Conservation (phyloP, 2,797 vertebrate species). For the Leucoraja ocellata region DNA sequence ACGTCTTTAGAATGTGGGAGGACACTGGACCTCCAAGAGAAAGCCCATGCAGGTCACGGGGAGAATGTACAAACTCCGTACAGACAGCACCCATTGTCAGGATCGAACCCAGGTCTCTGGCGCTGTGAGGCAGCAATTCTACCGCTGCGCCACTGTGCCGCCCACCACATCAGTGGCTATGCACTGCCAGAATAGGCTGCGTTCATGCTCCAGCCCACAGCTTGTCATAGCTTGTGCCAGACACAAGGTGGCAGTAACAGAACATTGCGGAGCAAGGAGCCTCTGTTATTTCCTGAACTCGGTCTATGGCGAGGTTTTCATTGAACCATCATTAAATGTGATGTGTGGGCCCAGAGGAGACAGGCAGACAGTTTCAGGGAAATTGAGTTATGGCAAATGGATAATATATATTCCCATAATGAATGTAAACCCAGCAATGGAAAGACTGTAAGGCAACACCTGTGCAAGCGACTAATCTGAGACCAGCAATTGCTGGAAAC, state of each 20-base stretch:
- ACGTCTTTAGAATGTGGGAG: too few relatives aligned
- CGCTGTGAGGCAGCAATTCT: too few relatives aligned
- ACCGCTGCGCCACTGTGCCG: too few relatives aligned
- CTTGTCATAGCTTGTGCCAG: background rate
- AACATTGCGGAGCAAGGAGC: background rate
- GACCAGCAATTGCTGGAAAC: background rate
- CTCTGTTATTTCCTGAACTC: background rate
- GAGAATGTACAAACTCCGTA: too few relatives aligned
- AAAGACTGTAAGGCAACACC: background rate
- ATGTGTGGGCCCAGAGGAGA: conserved; percentile 17
- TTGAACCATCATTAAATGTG: conserved; percentile 20
- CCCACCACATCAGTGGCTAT: background rate
- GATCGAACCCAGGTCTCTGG: too few relatives aligned
- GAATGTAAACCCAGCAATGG: conserved; percentile 8
- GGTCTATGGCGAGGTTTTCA: background rate
- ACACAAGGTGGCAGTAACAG: conserved; percentile 27
- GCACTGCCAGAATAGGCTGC: background rate
- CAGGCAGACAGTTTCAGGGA: conserved; percentile 3
- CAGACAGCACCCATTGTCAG: too few relatives aligned
- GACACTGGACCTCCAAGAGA: too few relatives aligned
- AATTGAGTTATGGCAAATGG: conserved; percentile 34
- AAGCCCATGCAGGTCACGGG: too few relatives aligned
- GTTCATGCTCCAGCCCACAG: background rate
- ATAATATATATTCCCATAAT: conserved; percentile 29
- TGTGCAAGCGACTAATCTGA: background rate